A percentile compares a stretch with the other conserved stretches of the same genome.
Conservation (phyloP, 2,888 invertebrate species). For the Mellilla xanthometata region DNA sequence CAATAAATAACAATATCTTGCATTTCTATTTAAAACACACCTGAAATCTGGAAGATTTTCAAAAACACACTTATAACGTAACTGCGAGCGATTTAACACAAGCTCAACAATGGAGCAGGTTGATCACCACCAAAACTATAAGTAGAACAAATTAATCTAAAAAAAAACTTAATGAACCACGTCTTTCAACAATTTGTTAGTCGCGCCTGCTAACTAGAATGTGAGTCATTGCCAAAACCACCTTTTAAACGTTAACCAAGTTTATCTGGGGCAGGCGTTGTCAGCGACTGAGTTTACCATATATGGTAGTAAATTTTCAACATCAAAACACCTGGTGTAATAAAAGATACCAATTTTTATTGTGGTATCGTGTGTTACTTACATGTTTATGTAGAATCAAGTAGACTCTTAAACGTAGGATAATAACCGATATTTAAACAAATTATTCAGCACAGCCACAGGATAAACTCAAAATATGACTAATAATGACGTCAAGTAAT, state of each 20-base stretch:
- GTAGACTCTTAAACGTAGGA: constrained; percentile 29
- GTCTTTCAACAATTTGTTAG: constrained; percentile 50
- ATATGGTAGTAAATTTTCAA: constrained; percentile 53
- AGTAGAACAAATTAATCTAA: too few species aligned
- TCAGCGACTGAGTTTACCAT: constrained; percentile 55
- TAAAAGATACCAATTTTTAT: background rate
- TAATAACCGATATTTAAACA: constrained; percentile 21
- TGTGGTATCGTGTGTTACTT: constrained; percentile 28
- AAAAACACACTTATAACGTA: too few species aligned
- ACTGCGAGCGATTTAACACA: too few species aligned
- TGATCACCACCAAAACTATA: too few species aligned
- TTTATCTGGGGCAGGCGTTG: constrained; percentile 61
- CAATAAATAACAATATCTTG: too few species aligned
- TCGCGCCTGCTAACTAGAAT: constrained; percentile 46
- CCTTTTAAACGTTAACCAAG: constrained; percentile 39
- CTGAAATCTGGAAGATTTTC: too few species aligned
- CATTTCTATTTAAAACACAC: too few species aligned
- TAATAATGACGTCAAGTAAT: constrained; percentile 6
- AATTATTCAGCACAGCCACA: background rate
- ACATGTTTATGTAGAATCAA: constrained; percentile 32
- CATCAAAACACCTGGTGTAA: constrained; percentile 45
- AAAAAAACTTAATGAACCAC: constrained; percentile 44
- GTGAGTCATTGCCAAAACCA: constrained; percentile 58
- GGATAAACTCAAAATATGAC: background rate
- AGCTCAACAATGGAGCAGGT: too few species aligned